Evolutionary conservation across 2,797 vertebrate genomes (phyloP), one percentile per base, ranked within the genome.

Genomic region (Eulemur albifrons): DNA sequence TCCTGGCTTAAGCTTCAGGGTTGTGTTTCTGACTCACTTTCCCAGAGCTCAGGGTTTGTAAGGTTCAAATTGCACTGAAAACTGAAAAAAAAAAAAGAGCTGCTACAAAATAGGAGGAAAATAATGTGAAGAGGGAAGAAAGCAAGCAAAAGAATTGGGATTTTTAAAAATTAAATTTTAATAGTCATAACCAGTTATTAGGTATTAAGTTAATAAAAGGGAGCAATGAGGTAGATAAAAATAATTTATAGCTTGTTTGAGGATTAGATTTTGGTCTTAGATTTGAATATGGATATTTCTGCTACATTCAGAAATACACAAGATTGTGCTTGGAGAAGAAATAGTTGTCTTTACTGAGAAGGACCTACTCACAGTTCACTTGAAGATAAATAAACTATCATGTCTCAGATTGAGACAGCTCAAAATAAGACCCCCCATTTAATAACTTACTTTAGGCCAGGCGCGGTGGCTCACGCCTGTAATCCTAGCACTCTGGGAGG

Each of bases 21-120:
- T 21, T 86, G 67, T 86, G 54, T 92, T 87, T 93, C 80, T 94
- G 80, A 96, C 79, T 96, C 87, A 95, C 69, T 77, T 84, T 80
- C 57, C 25, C 8, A 40, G 32, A 88, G 70, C 25, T 79, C 52
- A 61, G 27, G 13, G 63, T 73, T 89, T 90, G 8, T 69, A n/a
- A 84, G 70, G 80, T 90, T 95, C 76, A 85, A 54, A 82, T 94
- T 30, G 75, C 25, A 95, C 20, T 43, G 54, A 92, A 86, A 69
- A 80, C 1, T 21, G 65, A 25, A 35, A 45, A 57, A 69, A 38
- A 77, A 77, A 15, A 84, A 52, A 50, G n/a, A 83, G 54, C 48
- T 76, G 45, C 32, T 88, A 52, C 7, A 84, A 70, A 91, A 45
- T 43, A 90, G 21, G 25, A 90, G 67, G 69, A 45, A 35, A 54